Percentiles rank a stretch among this genome's conserved stretches.
Conservation (phyloP, 2,888 invertebrate species). For the Hipparchia sbordonii region DNA sequence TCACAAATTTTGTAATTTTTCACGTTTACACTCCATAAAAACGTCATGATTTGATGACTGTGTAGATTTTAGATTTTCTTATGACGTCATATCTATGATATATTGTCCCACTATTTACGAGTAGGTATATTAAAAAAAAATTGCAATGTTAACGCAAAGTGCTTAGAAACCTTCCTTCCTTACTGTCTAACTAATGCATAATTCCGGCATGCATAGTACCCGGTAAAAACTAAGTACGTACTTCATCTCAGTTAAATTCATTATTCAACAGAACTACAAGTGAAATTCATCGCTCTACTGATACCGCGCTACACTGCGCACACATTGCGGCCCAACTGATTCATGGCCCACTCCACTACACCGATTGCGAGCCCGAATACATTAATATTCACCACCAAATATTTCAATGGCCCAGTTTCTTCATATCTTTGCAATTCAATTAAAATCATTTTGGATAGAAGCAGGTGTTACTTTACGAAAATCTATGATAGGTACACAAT, state of each 20-base stretch:
- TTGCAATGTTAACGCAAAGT: neutral
- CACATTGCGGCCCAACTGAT: constrained; percentile 15
- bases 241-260: constrained; percentile 22
- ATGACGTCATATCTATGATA: too few relatives aligned
- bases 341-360: neutral
- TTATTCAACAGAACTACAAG: constrained; percentile 28
- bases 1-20: too few relatives aligned
- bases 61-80: too few relatives aligned
- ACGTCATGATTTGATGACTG: too few relatives aligned
- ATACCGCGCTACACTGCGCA: constrained; percentile 22
- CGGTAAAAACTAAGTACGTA: constrained; percentile 15
- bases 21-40: too few relatives aligned
- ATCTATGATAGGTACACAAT: too few relatives aligned
- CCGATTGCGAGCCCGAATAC: constrained; percentile 1
- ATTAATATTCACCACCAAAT: constrained; percentile 4
- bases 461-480: too few relatives aligned
- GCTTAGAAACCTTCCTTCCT: neutral
- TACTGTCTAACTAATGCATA: neutral
- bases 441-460: too few relatives aligned
- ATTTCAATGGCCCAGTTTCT: neutral
- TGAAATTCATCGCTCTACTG: constrained; percentile 29
- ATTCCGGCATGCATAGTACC: constrained; percentile 11
- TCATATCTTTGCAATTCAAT: neutral
- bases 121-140: too few relatives aligned
- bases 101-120: too few relatives aligned